A percentile compares a stretch with the other conserved stretches of the same genome.
Evolutionary conservation across 2,888 invertebrate species (phyloP).

Genomic region (Eubasilissa splendida): DNA sequence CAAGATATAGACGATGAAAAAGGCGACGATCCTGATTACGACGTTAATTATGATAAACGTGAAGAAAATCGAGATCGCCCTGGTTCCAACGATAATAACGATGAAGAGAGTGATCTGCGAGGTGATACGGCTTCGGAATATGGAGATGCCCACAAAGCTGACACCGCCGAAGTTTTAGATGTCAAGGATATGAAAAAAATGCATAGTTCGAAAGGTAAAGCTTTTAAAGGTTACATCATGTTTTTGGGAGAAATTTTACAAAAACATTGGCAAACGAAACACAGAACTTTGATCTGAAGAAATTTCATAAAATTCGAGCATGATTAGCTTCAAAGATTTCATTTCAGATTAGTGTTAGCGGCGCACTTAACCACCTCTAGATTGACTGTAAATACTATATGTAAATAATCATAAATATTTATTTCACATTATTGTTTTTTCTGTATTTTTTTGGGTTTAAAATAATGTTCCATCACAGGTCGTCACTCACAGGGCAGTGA

Average conservation of each 20-base stretch:
- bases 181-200: constrained; percentile 67
- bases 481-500: constrained; percentile 53
- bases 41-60: constrained; percentile 52
- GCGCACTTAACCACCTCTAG: constrained; percentile 8
- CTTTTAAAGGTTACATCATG: constrained; percentile 1
- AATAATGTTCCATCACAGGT: constrained; percentile 46
- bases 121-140: constrained; percentile 68
- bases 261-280: constrained; percentile 13
- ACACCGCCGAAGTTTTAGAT: constrained; percentile 66
- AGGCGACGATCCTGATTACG: constrained; percentile 59
- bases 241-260: constrained; percentile 5
- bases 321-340: constrained; percentile 12
- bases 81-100: constrained; percentile 65
- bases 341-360: constrained; percentile 17
- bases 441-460: constrained; percentile 19
- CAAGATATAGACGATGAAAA: constrained; percentile 60
- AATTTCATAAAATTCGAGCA: constrained; percentile 3
- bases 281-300: constrained; percentile 5
- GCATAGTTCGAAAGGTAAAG: constrained; percentile 47
- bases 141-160: constrained; percentile 66
- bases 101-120: constrained; percentile 73
- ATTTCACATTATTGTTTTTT: background rate
- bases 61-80: constrained; percentile 58
- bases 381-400: constrained; percentile 18
- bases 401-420: background rate